phyloP scores from a whole-genome alignment of 2,113 vertebrate genomes.

The Embiotoca jacksoni region DNA sequence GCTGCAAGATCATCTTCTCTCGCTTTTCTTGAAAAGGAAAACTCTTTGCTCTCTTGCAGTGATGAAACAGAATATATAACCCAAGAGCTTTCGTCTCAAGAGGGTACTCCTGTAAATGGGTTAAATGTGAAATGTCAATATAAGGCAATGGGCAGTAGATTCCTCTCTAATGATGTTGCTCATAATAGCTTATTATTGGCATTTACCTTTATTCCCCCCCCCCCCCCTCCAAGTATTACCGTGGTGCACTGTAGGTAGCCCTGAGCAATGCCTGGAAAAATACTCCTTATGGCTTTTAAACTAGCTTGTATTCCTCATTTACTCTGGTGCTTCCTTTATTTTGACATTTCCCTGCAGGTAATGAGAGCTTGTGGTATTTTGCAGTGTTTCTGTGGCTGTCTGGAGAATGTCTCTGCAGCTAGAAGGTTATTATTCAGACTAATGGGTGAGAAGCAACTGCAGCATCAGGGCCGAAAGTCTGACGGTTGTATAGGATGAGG shows the following conservation, averaged over 20 bases:
- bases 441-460: constrained; percentile 36
- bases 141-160: constrained; percentile 31
- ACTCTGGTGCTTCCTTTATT: constrained; percentile 31
- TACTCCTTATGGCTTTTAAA: constrained; percentile 48
- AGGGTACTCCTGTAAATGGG: constrained; percentile 13
- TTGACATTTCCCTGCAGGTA: constrained; percentile 57
- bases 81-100: background rate
- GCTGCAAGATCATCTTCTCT: background rate
- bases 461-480: constrained; percentile 11
- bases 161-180: constrained; percentile 47
- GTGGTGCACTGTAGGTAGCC: constrained; percentile 16
- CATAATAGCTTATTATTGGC: constrained; percentile 56
- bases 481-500: constrained; percentile 4
- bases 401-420: constrained; percentile 35
- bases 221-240: constrained; percentile 14
- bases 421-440: constrained; percentile 49
- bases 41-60: background rate
- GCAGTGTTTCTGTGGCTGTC: constrained; percentile 25
- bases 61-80: background rate
- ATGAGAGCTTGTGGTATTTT: constrained; percentile 39
- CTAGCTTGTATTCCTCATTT: constrained; percentile 51
- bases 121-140: constrained; percentile 38
- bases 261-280: constrained; percentile 24
- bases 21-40: background rate
- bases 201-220: constrained; percentile 25